Conservation (phyloP, 1,140 invertebrate species). For the Bombus turneri region DNA sequence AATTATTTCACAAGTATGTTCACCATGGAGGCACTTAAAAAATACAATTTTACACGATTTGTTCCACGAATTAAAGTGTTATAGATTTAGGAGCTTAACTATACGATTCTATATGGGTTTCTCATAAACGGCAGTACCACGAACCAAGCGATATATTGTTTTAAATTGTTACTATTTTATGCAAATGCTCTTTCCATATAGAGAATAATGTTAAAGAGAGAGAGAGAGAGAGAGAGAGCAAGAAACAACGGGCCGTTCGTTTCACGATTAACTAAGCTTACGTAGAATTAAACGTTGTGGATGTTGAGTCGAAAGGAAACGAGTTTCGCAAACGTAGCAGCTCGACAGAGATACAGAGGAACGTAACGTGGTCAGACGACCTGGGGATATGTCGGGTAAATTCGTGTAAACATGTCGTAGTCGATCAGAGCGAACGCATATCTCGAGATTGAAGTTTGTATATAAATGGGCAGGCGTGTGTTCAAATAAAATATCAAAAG, state of each 20-base stretch:
- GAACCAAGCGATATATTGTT: no score
- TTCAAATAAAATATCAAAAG: slow-evolving; percentile 28
- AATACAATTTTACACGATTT: no score
- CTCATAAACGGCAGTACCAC: no score
- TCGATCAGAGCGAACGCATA: slow-evolving; percentile 45
- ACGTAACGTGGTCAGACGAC: slow-evolving; percentile 13
- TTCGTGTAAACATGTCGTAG: slow-evolving; percentile 56
- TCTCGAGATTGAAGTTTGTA: slow-evolving; percentile 41
- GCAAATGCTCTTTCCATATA: no score
- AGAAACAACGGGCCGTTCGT: not conserved
- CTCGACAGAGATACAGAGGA: slow-evolving; percentile 2
- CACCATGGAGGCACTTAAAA: no score
- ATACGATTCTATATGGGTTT: no score
- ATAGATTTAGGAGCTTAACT: no score
- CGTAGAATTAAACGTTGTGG: not conserved
- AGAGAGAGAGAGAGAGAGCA: not conserved
- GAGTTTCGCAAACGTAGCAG: slow-evolving; percentile 28
- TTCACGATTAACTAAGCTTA: not conserved
- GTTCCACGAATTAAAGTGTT: no score
- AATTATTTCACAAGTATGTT: no score
- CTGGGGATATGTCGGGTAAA: slow-evolving; percentile 18
- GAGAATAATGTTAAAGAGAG: not conserved
- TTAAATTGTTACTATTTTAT: no score
- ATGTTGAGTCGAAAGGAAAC: slow-evolving; percentile 32
- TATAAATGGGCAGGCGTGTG: slow-evolving; percentile 44